phyloP scores from a whole-genome alignment of 2,797 vertebrate species.

The Tapirus indicus region DNA sequence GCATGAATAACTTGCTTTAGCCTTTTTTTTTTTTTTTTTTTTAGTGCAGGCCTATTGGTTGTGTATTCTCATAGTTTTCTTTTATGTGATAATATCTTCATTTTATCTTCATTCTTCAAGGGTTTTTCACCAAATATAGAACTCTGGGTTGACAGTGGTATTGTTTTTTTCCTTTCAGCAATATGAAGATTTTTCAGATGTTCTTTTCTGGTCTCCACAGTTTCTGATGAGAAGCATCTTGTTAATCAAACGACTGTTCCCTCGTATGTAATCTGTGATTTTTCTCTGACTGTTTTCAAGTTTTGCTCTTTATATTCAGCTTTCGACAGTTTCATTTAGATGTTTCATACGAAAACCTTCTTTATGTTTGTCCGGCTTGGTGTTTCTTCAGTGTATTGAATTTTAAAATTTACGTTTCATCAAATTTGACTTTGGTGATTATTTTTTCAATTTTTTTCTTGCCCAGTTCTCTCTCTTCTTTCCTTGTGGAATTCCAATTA shows the following conservation, averaged over 20 bases:
- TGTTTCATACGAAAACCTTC: background rate
- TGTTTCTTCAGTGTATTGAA: background rate
- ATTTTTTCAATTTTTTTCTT: background rate
- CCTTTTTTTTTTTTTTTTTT: background rate
- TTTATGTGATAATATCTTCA: background rate
- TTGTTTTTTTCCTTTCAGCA: background rate
- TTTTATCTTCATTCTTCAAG: background rate
- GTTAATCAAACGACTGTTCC: background rate
- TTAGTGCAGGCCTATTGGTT: background rate
- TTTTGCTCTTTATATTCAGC: background rate
- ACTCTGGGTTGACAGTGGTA: background rate
- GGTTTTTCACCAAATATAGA: background rate
- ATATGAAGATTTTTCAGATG: background rate
- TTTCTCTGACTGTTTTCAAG: background rate
- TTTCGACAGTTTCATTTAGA: background rate
- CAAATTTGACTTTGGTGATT: background rate
- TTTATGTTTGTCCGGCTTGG: background rate
- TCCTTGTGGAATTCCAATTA: background rate
- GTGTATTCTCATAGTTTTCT: background rate
- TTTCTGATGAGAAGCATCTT: background rate
- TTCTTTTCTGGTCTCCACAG: background rate
- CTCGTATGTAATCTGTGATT: background rate
- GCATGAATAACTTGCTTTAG: background rate
- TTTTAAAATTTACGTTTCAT: background rate
- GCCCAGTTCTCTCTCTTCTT: background rate